Evolutionary conservation across 2,113 vertebrate species (phyloP), one percentile per base, ranked within the genome.

Genomic region (Ptilonorhynchus violaceus): DNA sequence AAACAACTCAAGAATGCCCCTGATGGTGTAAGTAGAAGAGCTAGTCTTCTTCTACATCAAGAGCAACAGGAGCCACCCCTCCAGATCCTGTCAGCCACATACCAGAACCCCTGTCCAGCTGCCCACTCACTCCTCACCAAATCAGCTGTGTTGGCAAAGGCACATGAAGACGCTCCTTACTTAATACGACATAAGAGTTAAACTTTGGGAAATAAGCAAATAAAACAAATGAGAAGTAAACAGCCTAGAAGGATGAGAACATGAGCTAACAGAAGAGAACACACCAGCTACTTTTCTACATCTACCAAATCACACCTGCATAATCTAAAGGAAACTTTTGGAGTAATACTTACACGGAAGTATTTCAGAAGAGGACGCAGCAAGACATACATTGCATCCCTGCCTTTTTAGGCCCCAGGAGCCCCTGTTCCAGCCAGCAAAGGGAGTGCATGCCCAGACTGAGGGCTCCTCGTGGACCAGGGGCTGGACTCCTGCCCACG

Each of bases 381-480:
- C 8, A 49, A n/a, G 24, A 7, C 11, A 9, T 0, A 13, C 3
- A 0, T 1, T 4, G 7, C 4, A 14, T 2, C 2, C 46, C 20
- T 2, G 3, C 4, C n/a, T 23, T 23, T 23, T 8, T 0, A 7
- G 23, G 22, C 8, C 15, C 10, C 58, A 3, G 42, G 23, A 41
- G 14, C 15, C 15, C 18, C 15, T 2, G 2, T 1, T 13, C 6
- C 22, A 13, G 18, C 1, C 52, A 19, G 42, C 6, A 8, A 10
- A 18, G 13, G 19, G 25, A 24, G 39, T 15, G 19, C 52, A 3
- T 7, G 50, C 39, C 20, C 60, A 6, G 46, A 2, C 25, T 0
- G 28, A 64, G 37, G 12, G 1, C 35, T 21, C 25, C 20, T 2
- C 8, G 1, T 1, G 11, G 4, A 30, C 18, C 62, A 37, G 6